Base-by-base conservation (phyloP, 2,797 vertebrate genomes). In the Ceyx erithaca region DNA sequence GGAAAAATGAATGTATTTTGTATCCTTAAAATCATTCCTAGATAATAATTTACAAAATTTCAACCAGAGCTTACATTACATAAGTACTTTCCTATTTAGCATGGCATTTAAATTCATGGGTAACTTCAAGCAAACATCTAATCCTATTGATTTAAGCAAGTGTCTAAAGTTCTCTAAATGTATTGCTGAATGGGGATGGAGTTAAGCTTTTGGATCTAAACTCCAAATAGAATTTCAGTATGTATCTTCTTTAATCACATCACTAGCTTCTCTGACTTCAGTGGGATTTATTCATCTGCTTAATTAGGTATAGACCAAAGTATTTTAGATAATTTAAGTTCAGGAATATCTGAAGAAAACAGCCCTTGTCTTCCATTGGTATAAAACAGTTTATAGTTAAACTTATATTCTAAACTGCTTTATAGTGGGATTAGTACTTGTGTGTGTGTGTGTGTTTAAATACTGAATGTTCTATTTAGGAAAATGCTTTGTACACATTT, bases 141-240 rank as follows among this genome's bases (percentile, higher is more conserved):
- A 96, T 95, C 92, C 90, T 90, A 35, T 89, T 92, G 94, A 94
- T 93, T 93, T 80, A 68, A 87, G 76, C 17, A 10, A 85, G 62
- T 71, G 40, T 68, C 90, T 85, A 62, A 93, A 91, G 58, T 84
- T 85, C 40, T 54, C 31, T 91, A 59, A 87, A 75, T 69, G 46
- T 86, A 41, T 48, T 90, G 71, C 46, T 85, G 75, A 89, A 87
- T 78, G 35, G 55, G 75, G 46, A 77, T 71, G n/a, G 45, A 85
- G 37, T 87, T 93, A 92, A 85, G 90, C 49, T 90, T 80, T 90
- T 68, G 71, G 71, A 88, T 94, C 80, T 85, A 62, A 93, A 55
- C 80, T 90, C 88, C 84, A 92, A 92, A 93, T 26, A 89, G 54
- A 90, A 92, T 82, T 96, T 90, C 75, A 92, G 80, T 68, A 75